Evolutionary conservation across 1,140 invertebrate genomes (phyloP).

Genomic region (Atta texana): DNA sequence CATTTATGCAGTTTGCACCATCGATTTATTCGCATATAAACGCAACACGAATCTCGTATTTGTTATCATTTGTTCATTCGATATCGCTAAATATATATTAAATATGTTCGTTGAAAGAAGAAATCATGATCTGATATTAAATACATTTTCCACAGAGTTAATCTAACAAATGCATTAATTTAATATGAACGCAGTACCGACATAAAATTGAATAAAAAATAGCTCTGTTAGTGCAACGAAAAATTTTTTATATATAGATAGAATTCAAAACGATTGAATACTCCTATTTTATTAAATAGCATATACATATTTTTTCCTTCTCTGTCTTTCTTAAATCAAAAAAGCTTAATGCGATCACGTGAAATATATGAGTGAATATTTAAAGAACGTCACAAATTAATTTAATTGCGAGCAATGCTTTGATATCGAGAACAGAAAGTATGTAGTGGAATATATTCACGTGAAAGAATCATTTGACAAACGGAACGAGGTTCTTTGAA

Average conservation of each 20-base stretch:
- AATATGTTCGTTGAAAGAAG: slow-evolving; percentile 9
- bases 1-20: slow-evolving; percentile 25
- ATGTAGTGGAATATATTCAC: slow-evolving; percentile 36
- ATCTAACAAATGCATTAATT: slow-evolving; percentile 19
- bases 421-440: not conserved
- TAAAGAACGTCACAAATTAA: slow-evolving; percentile 36
- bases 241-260: not conserved
- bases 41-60: slow-evolving; percentile 16
- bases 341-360: not conserved
- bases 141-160: slow-evolving; percentile 7
- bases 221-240: not conserved
- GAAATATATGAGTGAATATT: slow-evolving; percentile 1
- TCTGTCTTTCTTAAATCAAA: not conserved
- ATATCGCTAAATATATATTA: not conserved
- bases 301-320: not conserved
- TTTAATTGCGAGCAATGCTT: slow-evolving; percentile 2
- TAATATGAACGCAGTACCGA: not conserved
- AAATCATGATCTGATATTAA: not conserved
- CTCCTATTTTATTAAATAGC: not conserved
- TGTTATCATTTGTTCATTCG: not conserved
- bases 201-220: not conserved
- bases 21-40: slow-evolving; percentile 44
- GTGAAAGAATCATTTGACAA: slow-evolving; percentile 56
- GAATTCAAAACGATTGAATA: not conserved
- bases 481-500: slow-evolving; percentile 46